A percentile compares a stretch with the other conserved stretches of the same genome.
These are phyloP conservation scores for Tyto alba DNA, from an alignment of 2,113 vertebrate genomes.

Conservation along the genomic window DNA sequence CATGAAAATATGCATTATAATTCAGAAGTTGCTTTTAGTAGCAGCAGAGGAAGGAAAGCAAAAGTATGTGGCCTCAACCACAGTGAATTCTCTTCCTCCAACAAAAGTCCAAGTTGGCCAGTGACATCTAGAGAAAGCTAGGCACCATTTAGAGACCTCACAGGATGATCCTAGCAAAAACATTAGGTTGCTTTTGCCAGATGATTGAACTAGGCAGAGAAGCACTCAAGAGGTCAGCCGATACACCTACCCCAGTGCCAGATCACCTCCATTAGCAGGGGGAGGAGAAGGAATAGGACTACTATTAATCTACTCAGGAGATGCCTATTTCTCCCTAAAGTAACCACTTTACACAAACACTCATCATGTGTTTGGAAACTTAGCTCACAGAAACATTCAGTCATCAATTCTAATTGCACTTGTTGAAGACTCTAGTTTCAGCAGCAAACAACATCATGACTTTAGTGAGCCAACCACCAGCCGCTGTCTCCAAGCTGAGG, in stretches of 20 bases:
- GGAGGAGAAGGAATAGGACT: background rate
- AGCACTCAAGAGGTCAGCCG: background rate
- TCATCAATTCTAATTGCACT: background rate
- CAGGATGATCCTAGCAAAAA: background rate
- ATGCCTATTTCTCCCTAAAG: background rate
- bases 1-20: background rate
- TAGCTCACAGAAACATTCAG: background rate
- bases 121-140: background rate
- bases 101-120: background rate
- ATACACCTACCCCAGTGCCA: background rate
- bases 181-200: background rate
- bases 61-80: background rate
- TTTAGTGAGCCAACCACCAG: background rate
- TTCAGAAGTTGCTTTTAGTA: background rate
- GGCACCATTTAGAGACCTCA: background rate
- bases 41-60: background rate
- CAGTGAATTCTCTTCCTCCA: background rate
- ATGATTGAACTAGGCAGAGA: background rate
- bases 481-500: background rate
- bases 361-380: background rate
- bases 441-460: accelerated
- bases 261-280: background rate
- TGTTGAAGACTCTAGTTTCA: background rate
- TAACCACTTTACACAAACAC: background rate
- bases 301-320: background rate